phyloP scores from a whole-genome alignment of 2,113 vertebrate species.

The Engraulis encrasicolus region DNA sequence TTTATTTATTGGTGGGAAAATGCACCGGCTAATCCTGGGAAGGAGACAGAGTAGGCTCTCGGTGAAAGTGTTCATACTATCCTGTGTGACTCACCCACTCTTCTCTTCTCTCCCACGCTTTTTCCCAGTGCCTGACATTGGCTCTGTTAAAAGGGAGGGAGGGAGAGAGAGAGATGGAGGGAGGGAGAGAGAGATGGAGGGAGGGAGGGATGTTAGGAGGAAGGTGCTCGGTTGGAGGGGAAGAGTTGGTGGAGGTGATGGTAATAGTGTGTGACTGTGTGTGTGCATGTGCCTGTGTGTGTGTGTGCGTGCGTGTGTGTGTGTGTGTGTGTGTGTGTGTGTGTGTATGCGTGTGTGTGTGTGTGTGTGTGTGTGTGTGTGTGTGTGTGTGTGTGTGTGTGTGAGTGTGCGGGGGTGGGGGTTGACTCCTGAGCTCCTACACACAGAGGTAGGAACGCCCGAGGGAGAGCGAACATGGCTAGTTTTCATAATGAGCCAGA shows the following conservation, averaged over 20 bases:
- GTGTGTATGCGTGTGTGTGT: no score
- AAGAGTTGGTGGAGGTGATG: background rate
- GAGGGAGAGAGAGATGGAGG: slow-evolving; percentile 51
- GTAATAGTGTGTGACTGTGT: no score
- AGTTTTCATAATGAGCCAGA: slow-evolving; percentile 30
- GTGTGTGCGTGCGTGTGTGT: no score
- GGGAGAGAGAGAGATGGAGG: no score
- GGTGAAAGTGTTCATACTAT: slow-evolving; percentile 57
- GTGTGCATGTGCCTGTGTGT: no score
- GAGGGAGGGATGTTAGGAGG: slow-evolving; percentile 6
- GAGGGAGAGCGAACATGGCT: background rate
- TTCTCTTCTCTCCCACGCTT: slow-evolving; percentile 60
- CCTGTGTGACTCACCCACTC: slow-evolving; percentile 62
- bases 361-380: no score
- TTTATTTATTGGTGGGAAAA: background rate
- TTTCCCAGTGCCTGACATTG: slow-evolving; percentile 37
- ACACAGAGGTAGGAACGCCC: background rate
- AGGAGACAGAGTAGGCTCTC: slow-evolving; percentile 18
- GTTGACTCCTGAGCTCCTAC: background rate
- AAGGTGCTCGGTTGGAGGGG: slow-evolving; percentile 27
- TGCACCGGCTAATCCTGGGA: background rate
- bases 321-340: no score
- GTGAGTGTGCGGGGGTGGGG: background rate
- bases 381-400: no score
- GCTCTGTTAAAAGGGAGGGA: slow-evolving; percentile 57